Conservation (phyloP, 2,113 vertebrate species). For the Sarotherodon lohbergeri region DNA sequence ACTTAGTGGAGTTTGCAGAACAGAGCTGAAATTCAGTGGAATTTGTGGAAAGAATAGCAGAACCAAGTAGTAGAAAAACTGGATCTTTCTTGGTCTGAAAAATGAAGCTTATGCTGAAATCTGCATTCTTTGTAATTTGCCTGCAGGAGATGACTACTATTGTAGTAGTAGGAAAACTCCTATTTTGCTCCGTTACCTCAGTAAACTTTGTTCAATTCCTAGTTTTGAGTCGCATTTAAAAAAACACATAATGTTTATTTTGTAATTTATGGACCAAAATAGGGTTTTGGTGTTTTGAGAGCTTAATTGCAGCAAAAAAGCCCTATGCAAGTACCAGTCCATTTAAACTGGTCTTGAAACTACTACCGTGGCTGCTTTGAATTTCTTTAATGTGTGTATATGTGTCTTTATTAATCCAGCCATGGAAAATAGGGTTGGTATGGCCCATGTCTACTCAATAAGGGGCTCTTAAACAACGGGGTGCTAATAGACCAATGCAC, state of each 20-base stretch:
- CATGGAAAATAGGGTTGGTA: not conserved
- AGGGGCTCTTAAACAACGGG: accelerated
- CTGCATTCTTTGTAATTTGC: not conserved
- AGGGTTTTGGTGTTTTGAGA: not conserved
- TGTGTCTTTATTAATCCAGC: not conserved
- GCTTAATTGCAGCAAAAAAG: not conserved
- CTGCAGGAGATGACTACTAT: not conserved
- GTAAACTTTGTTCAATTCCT: not conserved
- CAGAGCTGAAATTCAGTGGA: not conserved
- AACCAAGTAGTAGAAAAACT: not conserved
- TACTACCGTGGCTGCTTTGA: not conserved
- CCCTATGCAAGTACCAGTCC: not conserved
- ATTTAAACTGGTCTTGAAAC: not conserved
- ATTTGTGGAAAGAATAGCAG: not conserved
- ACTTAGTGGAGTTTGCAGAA: not conserved
- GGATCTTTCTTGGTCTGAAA: not conserved
- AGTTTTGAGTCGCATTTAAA: not conserved
- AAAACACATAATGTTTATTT: not conserved
- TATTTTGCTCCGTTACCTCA: not conserved
- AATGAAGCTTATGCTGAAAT: not conserved
- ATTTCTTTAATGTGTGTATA: not conserved
- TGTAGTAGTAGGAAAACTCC: accelerated
- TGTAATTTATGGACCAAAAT: not conserved
- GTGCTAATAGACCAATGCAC: not conserved
- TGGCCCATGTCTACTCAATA: not conserved